These are phyloP conservation scores for Heliconius cydno DNA, from an alignment of 2,888 invertebrate genomes.

Conservation along the genomic window DNA sequence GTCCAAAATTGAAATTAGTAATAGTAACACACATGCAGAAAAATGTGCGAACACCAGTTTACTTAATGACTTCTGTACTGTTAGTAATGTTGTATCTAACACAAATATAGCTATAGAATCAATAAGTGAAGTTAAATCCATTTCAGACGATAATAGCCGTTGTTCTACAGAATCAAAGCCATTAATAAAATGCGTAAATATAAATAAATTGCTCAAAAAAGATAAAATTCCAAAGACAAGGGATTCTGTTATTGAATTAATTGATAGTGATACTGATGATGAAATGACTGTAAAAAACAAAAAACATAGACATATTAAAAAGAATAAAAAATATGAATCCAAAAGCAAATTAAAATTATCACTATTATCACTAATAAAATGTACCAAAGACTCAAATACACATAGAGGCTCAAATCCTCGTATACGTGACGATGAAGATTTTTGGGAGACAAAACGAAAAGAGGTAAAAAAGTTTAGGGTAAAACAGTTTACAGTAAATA, in stretches of 20 bases:
- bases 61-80: neutral
- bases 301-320: constrained; percentile 36
- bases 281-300: constrained; percentile 40
- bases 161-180: constrained; percentile 52
- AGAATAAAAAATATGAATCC: constrained; percentile 15
- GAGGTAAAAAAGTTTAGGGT: constrained; percentile 65
- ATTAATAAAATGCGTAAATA: constrained; percentile 72
- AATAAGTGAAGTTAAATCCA: neutral
- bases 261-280: constrained; percentile 39
- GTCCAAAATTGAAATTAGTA: neutral
- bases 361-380: constrained; percentile 20
- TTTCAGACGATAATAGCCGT: constrained; percentile 36
- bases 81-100: neutral
- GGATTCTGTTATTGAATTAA: constrained; percentile 38
- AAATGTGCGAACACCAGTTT: neutral
- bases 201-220: constrained; percentile 70
- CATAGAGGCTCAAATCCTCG: constrained; percentile 43
- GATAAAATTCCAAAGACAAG: constrained; percentile 47
- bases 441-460: constrained; percentile 52
- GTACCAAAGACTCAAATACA: constrained; percentile 24
- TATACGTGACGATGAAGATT: constrained; percentile 54
- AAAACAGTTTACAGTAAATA: constrained; percentile 61
- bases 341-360: constrained; percentile 30
- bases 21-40: neutral
- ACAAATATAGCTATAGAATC: neutral